phyloP scores from a whole-genome alignment of 2,888 invertebrate genomes.

The Luperina nickerlii region DNA sequence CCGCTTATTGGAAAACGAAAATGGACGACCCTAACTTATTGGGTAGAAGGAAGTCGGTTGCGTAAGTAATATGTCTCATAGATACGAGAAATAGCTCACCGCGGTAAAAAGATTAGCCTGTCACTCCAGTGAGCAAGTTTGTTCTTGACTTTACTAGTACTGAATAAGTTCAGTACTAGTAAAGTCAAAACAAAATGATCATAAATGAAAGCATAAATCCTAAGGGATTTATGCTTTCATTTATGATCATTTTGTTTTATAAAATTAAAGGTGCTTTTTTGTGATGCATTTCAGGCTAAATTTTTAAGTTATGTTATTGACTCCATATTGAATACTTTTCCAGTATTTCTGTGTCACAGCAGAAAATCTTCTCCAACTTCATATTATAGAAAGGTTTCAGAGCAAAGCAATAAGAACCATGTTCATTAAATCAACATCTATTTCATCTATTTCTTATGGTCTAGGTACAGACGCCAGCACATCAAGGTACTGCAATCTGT shows the following conservation, averaged over 20 bases:
- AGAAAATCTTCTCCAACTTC: background rate
- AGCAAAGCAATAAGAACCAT: background rate
- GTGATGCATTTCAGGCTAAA: background rate
- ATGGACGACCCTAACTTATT: constrained; percentile 52
- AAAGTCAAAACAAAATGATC: too few species aligned
- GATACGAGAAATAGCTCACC: constrained; percentile 18
- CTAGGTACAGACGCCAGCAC: too few species aligned
- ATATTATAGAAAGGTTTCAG: background rate
- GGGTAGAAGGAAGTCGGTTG: constrained; percentile 29
- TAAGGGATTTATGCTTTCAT: background rate
- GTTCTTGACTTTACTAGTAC: background rate
- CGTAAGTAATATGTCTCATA: constrained; percentile 39
- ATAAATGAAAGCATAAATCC: too few species aligned
- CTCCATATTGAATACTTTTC: background rate
- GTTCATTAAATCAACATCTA: background rate
- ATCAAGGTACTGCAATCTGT: too few species aligned
- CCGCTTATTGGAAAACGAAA: constrained; percentile 62
- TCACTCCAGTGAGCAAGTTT: constrained; percentile 23
- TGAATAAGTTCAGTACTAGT: too few species aligned
- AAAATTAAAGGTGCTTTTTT: background rate
- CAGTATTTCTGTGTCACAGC: background rate
- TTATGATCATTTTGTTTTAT: background rate
- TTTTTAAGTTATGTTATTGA: background rate
- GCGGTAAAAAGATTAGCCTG: constrained; percentile 21
- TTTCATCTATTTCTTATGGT: too few species aligned